These are phyloP conservation scores for Climacteris rufus DNA, from an alignment of 2,113 vertebrate genomes.

Conservation along the genomic window DNA sequence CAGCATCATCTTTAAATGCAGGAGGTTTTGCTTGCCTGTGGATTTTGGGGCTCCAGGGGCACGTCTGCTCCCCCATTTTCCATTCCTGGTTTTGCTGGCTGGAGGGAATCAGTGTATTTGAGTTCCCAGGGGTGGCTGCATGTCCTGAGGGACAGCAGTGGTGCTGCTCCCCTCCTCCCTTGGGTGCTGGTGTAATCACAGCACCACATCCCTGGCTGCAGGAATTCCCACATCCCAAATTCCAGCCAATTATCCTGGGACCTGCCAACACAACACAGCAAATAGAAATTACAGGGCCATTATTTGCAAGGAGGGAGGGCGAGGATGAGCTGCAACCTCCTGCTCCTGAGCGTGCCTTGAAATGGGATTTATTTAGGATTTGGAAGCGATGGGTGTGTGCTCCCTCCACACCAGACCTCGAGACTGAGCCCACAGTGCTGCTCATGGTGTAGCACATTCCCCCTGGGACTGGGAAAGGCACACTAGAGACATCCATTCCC, in stretches of 20 bases:
- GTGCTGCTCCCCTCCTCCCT: not conserved
- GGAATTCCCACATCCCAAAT: not conserved
- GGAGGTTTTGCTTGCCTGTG: not conserved
- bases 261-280: not conserved
- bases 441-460: not conserved
- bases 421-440: rapidly evolving
- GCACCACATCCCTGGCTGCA: rapidly evolving
- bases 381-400: rapidly evolving
- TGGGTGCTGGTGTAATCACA: rapidly evolving
- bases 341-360: not conserved
- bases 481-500: not conserved
- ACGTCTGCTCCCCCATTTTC: rapidly evolving
- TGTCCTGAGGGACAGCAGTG: rapidly evolving
- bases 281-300: not conserved
- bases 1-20: not conserved
- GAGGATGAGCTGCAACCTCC: not conserved
- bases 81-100: not conserved
- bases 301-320: not conserved
- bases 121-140: not conserved
- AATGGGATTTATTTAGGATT: not conserved
- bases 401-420: rapidly evolving
- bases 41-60: not conserved
- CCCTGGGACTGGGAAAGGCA: not conserved
- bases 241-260: not conserved
- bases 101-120: rapidly evolving